Conservation (phyloP, 2,113 vertebrate species). For the Miniopterus natalensis region DNA sequence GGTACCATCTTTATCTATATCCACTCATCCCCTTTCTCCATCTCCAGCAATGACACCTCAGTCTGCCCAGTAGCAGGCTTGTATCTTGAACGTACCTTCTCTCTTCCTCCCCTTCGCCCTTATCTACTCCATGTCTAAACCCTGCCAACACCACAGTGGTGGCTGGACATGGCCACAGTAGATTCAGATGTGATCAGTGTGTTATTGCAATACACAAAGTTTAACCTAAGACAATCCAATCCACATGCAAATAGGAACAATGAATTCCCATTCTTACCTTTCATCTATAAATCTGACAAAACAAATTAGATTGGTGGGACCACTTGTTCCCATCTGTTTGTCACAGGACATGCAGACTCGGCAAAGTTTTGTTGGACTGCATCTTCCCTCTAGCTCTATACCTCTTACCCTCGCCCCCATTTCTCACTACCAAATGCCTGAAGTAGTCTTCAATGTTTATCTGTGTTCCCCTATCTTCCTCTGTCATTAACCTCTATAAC, state of each 20-base stretch:
- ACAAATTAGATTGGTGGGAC: not conserved
- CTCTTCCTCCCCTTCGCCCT: not conserved
- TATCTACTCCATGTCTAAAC: not conserved
- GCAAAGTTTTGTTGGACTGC: not conserved
- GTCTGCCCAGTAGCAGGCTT: not conserved
- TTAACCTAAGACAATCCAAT: not conserved
- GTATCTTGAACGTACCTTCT: not conserved
- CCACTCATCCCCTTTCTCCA: not conserved
- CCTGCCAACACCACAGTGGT: not conserved
- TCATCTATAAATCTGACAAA: not conserved
- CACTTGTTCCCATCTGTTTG: not conserved
- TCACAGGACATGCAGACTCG: not conserved
- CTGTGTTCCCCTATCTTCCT: not conserved
- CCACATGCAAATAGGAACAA: not conserved
- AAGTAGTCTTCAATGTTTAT: not conserved
- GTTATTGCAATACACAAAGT: not conserved
- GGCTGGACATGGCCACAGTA: not conserved
- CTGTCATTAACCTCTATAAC: not conserved
- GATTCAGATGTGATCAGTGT: not conserved
- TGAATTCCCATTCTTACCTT: not conserved
- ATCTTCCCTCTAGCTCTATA: not conserved
- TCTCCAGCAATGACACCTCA: not conserved
- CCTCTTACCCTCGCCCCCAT: not conserved
- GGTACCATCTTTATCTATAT: not conserved
- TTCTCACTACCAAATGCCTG: not conserved